Base-by-base conservation (phyloP, 2,888 invertebrate genomes). In the Yponomeuta sedellus region DNA sequence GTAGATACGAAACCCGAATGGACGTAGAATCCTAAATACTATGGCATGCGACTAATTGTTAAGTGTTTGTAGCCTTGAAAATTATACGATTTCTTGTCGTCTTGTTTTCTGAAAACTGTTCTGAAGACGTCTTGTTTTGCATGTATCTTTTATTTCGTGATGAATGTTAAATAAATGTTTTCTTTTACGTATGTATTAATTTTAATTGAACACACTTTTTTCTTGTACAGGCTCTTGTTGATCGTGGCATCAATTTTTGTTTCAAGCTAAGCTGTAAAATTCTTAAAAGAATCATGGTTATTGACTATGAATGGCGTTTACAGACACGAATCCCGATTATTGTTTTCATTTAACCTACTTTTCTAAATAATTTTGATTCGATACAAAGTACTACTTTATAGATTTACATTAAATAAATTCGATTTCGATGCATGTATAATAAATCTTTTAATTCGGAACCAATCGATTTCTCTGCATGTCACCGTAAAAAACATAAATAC, bases 1-100 rank as follows among this genome's bases (percentile, higher is more conserved):
- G 56, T 66, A 66, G 66, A 56, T 57, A 62, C 25, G 56, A 61
- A 52, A 66, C 65, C 66, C 66, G 69, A 69, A 69, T 69, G 68
- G 58, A 68, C 69, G 68, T 67, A 68, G 64, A 16, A 28, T 25
- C 34, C 66, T 65, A 64, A 28, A 28, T 64, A 22, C 34, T 44
- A 19, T 12, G 39, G 52, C 44, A 64, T 22, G 44, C 16, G 16
- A 52, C 44, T 52, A 52, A 16, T 16, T 59, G 59, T 59, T 59
- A 59, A 20, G 25, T 20, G 25, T 59, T 20, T 20, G 25, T 25
- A 59, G 20, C 12, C 59, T 11, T 52, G 12, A 52, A 16, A 52
- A 52, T 16, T 44, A 12, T 44, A 44, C 11, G 44, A 44, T 2
- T 12, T 12, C 4, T 16, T 16, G 16, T 52, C 44, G 44, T 12